Percentiles rank a stretch among this genome's conserved stretches.
These are phyloP conservation scores for Poecile atricapillus DNA, from an alignment of 2,113 vertebrate species.

Conservation along the genomic window DNA sequence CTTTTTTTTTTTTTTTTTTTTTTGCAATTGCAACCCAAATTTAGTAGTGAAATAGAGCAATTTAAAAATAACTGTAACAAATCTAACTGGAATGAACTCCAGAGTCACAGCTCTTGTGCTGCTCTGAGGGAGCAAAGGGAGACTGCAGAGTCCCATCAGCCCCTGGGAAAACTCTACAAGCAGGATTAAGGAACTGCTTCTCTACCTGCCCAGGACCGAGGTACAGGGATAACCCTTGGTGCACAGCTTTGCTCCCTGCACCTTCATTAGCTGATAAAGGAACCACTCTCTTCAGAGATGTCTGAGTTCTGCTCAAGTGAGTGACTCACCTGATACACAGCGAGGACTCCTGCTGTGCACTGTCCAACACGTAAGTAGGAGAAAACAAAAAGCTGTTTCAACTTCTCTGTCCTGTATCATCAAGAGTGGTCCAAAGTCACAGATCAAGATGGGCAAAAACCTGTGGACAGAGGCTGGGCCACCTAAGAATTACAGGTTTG, in stretches of 20 bases:
- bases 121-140: neutral
- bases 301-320: neutral
- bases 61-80: neutral
- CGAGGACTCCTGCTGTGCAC: neutral
- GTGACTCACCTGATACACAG: neutral
- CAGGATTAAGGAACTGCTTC: neutral
- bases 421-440: neutral
- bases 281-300: neutral
- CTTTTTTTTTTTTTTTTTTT: neutral
- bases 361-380: fast-evolving
- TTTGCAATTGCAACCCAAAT: neutral
- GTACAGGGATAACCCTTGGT: neutral
- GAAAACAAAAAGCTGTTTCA: neutral
- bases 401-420: neutral
- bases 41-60: neutral
- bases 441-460: neutral
- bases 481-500: neutral
- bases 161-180: neutral
- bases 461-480: neutral
- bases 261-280: neutral
- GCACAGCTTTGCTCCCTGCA: neutral
- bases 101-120: neutral
- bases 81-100: neutral
- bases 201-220: fast-evolving
- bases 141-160: neutral